These are phyloP conservation scores for Phymastichus coffea DNA, from an alignment of 1,140 invertebrate species.

Conservation along the genomic window DNA sequence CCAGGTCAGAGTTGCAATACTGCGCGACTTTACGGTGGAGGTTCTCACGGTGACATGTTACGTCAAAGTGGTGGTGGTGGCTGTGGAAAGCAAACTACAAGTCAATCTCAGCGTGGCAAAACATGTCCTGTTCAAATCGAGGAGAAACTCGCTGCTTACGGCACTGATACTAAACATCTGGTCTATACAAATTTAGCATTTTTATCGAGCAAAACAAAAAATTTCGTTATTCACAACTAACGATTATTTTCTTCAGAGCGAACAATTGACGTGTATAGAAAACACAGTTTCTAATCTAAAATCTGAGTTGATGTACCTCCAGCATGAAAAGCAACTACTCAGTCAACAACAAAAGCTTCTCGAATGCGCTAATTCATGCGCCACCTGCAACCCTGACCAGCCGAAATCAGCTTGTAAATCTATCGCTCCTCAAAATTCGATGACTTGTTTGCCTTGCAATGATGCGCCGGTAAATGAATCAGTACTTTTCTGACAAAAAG, in stretches of 20 bases:
- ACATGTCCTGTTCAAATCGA: conserved; percentile 41
- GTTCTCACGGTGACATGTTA: too few relatives aligned
- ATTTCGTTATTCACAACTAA: too few relatives aligned
- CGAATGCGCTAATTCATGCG: conserved; percentile 46
- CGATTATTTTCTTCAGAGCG: too few relatives aligned
- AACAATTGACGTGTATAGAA: conserved; percentile 42
- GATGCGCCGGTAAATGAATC: not conserved
- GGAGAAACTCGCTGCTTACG: conserved; percentile 32
- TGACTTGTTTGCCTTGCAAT: conserved; percentile 2
- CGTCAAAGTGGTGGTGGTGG: conserved; percentile 3
- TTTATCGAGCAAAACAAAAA: too few relatives aligned
- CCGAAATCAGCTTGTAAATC: conserved; percentile 13
- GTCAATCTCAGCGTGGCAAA: conserved; percentile 17
- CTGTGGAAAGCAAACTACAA: not conserved
- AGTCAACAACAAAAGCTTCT: conserved; percentile 57
- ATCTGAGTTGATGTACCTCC: conserved; percentile 60
- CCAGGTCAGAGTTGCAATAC: not conserved
- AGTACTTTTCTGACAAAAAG: too few relatives aligned
- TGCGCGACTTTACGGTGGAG: not conserved
- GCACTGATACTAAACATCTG: conserved; percentile 41
- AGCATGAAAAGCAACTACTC: conserved; percentile 59
- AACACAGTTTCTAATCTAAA: conserved; percentile 63
- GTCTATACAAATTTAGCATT: conserved; percentile 29
- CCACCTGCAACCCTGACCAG: conserved; percentile 36
- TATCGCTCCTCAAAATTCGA: not conserved